Conservation (phyloP, 2,888 invertebrate species). For the Acronicta aceris region DNA sequence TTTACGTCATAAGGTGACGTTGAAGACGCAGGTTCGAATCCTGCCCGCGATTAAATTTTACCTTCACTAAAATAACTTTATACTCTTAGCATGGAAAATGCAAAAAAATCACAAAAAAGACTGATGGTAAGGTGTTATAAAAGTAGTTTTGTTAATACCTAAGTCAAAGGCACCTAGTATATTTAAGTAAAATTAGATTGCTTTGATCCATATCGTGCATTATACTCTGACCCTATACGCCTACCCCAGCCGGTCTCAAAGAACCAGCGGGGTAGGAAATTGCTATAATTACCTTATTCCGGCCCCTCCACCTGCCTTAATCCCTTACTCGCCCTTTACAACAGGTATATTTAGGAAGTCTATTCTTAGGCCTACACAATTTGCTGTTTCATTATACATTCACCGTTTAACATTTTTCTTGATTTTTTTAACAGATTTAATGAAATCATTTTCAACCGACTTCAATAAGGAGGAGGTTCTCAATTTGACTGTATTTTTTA, state of each 20-base stretch:
- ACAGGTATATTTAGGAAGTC: conserved; percentile 23
- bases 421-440: no score
- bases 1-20: no score
- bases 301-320: conserved; percentile 28
- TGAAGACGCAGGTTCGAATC: no score
- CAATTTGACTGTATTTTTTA: no score
- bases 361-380: conserved; percentile 24
- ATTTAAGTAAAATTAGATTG: not conserved
- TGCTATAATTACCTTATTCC: conserved; percentile 39
- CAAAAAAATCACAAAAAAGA: no score
- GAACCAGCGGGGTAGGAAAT: conserved; percentile 29
- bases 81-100: no score
- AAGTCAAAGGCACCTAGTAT: no score
- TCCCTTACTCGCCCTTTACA: conserved; percentile 28
- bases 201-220: not conserved
- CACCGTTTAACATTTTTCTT: not conserved
- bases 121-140: no score
- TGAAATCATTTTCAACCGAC: no score
- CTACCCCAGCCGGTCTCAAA: conserved; percentile 14
- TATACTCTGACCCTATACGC: not conserved
- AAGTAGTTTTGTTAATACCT: not conserved
- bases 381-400: not conserved
- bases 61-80: no score
- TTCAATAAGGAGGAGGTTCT: no score
- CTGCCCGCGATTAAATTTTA: no score